Percentiles rank a stretch among this genome's conserved stretches.
Conservation (phyloP, 2,797 vertebrate genomes). For the Cephalopachus bancanus region DNA sequence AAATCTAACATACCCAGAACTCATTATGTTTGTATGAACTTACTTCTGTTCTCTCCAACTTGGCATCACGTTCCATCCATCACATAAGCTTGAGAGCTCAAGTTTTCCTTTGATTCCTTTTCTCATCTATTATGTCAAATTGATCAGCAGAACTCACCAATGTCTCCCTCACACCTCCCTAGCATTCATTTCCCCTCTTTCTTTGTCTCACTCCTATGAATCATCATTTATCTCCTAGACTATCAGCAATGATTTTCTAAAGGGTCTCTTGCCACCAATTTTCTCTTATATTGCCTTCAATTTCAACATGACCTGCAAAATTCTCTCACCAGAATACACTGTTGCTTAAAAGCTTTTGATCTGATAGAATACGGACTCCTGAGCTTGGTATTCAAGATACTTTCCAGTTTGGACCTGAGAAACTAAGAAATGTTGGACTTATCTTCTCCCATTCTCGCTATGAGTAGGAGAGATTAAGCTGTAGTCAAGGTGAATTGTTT, state of each 20-base stretch:
- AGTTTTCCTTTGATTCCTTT: conserved; percentile 26
- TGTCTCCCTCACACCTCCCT: background rate
- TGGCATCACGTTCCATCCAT: background rate
- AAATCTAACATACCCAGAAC: background rate
- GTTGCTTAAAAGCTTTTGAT: background rate
- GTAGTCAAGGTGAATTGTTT: background rate
- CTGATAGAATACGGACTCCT: background rate
- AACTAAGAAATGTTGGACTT: background rate
- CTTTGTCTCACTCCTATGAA: accelerated
- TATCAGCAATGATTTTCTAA: background rate
- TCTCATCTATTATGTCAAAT: background rate
- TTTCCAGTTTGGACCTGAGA: conserved; percentile 34
- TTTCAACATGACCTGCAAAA: background rate
- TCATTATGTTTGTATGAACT: background rate
- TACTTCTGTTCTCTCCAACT: background rate
- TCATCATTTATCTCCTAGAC: background rate
- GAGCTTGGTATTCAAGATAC: background rate
- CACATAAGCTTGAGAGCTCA: background rate
- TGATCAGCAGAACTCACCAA: background rate
- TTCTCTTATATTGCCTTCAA: background rate
- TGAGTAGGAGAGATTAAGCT: background rate
- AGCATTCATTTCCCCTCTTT: background rate
- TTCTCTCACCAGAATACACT: background rate
- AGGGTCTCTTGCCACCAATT: background rate
- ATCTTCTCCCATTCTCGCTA: background rate